phyloP scores from a whole-genome alignment of 2,888 invertebrate species.

The Euzophera pinguis region DNA sequence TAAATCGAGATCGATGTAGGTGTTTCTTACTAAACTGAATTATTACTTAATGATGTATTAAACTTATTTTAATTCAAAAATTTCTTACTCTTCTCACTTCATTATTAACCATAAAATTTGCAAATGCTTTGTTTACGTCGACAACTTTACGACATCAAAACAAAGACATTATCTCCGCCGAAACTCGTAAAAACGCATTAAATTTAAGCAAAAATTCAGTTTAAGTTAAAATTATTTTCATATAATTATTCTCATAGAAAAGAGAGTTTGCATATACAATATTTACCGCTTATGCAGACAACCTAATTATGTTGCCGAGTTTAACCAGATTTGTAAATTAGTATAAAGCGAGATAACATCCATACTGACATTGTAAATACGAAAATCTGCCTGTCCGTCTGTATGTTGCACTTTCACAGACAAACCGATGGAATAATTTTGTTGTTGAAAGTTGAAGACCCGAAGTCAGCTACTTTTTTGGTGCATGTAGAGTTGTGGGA shows the following conservation, averaged over 20 bases:
- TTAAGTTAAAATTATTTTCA: background rate
- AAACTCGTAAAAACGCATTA: slow-evolving; percentile 5
- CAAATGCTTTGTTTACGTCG: slow-evolving; percentile 2
- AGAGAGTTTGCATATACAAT: background rate
- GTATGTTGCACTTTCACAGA: too few species aligned
- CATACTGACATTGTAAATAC: too few species aligned
- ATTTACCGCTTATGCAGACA: background rate
- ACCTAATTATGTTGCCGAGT: background rate
- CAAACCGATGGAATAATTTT: too few species aligned
- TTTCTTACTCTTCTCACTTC: too few species aligned
- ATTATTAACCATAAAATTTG: background rate
- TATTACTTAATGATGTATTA: too few species aligned
- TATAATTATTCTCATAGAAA: background rate
- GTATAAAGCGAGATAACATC: background rate
- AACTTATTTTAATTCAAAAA: too few species aligned
- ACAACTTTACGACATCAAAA: slow-evolving; percentile 6
- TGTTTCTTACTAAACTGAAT: too few species aligned
- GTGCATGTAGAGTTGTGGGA: too few species aligned
- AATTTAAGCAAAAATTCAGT: background rate
- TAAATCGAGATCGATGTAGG: too few species aligned
- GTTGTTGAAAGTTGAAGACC: too few species aligned
- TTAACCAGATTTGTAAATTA: background rate
- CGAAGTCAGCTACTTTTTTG: too few species aligned
- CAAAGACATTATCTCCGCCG: slow-evolving; percentile 8
- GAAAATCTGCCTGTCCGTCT: too few species aligned